A percentile compares a stretch with the other conserved stretches of the same genome.
These are phyloP conservation scores for Rafetus swinhoei DNA, from an alignment of 2,113 vertebrate species.

Conservation along the genomic window DNA sequence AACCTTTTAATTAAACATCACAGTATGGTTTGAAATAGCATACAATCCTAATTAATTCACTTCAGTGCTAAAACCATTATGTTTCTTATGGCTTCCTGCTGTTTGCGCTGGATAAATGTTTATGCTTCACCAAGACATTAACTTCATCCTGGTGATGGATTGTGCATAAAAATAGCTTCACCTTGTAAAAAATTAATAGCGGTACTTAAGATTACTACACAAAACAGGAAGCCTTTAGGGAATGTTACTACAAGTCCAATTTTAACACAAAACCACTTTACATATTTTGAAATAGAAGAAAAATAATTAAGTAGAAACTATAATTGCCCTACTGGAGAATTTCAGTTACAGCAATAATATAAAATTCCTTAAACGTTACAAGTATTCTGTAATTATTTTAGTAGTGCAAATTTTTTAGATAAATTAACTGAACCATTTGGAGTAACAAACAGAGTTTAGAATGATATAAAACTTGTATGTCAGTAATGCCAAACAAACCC, in stretches of 20 bases:
- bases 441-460: not conserved
- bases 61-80: not conserved
- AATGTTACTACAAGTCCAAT: not conserved
- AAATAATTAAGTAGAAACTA: not conserved
- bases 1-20: conserved; percentile 35
- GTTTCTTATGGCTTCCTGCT: conserved; percentile 42
- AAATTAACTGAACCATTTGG: not conserved
- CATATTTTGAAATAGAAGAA: no score
- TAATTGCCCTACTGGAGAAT: not conserved
- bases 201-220: not conserved
- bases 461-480: not conserved
- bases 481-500: not conserved
- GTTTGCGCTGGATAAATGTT: conserved; percentile 60
- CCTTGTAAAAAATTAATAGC: not conserved
- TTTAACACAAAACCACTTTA: not conserved
- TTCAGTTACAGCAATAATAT: not conserved
- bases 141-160: conserved; percentile 8
- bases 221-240: not conserved
- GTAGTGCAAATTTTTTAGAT: not conserved
- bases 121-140: conserved; percentile 52
- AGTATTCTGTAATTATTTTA: not conserved
- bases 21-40: not conserved
- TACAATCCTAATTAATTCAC: conserved; percentile 30
- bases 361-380: not conserved
- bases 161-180: not conserved